These are phyloP conservation scores for Tenualosa thibaudeaui DNA, from an alignment of 2,797 vertebrate species.

Conservation along the genomic window DNA sequence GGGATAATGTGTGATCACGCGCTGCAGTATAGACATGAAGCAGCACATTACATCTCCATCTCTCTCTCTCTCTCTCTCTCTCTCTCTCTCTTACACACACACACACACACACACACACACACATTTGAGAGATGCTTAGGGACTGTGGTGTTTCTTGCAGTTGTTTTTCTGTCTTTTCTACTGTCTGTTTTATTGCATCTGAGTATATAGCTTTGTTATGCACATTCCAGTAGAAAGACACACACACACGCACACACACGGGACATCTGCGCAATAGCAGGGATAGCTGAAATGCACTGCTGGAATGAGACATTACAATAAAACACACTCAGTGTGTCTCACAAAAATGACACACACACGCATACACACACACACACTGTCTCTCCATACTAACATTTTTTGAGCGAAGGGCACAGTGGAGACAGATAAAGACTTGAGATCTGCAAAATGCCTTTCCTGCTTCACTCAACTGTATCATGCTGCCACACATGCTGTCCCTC, in stretches of 20 bases:
- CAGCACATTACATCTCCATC: background rate
- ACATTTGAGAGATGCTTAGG: background rate
- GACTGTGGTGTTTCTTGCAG: background rate
- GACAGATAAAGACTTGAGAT: too few relatives aligned
- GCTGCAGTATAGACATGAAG: background rate
- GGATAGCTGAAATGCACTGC: background rate
- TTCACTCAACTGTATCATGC: too few relatives aligned
- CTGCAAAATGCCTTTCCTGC: too few relatives aligned
- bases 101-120: conserved; percentile 2
- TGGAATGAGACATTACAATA: background rate
- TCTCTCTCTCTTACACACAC: background rate
- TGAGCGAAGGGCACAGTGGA: too few relatives aligned
- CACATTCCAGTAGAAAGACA: background rate
- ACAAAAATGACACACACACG: too few relatives aligned
- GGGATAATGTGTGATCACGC: background rate
- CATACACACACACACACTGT: background rate
- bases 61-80: too few relatives aligned
- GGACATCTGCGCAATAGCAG: background rate
- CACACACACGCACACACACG: background rate
- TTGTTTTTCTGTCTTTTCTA: background rate
- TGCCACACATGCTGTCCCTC: too few relatives aligned
- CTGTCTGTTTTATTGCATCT: background rate
- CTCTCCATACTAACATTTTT: too few relatives aligned
- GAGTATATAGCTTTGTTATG: background rate
- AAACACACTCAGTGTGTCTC: too few relatives aligned